Percentiles rank a stretch among this genome's conserved stretches.
These are phyloP conservation scores for Patiria miniata DNA, from an alignment of 35 echinoderm and acorn worm genomes.

Conservation along the genomic window DNA sequence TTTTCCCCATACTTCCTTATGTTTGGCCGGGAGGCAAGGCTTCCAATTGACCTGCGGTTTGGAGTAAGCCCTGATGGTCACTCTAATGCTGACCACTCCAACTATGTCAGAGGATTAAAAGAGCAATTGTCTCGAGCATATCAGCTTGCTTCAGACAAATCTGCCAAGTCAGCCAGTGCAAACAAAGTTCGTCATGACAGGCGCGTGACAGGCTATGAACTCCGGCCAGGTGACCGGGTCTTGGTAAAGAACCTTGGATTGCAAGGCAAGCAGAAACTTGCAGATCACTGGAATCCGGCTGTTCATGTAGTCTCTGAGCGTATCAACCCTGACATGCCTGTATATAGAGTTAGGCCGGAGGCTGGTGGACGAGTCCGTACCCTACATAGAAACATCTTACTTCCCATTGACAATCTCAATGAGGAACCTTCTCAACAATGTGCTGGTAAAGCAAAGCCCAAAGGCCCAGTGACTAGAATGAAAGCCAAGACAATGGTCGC, in stretches of 20 bases:
- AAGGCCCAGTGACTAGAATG: too few species aligned
- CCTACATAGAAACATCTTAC: too few species aligned
- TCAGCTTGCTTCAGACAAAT: neutral
- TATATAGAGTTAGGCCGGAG: slow-evolving; percentile 64
- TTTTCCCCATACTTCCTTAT: slow-evolving; percentile 63
- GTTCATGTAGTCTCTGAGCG: slow-evolving; percentile 16
- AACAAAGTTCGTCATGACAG: slow-evolving; percentile 50
- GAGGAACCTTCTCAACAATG: too few species aligned
- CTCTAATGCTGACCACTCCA: neutral
- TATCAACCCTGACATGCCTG: slow-evolving; percentile 40
- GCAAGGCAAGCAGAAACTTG: slow-evolving; percentile 64
- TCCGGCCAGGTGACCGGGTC: slow-evolving; percentile 62
- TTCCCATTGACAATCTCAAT: too few species aligned
- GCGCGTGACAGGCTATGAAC: slow-evolving; percentile 20
- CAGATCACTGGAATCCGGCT: slow-evolving; percentile 43
- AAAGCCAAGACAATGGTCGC: too few species aligned
- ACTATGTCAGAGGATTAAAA: neutral
- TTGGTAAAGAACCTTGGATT: slow-evolving; percentile 62
- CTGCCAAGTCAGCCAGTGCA: slow-evolving; percentile 17
- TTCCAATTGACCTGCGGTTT: too few species aligned
- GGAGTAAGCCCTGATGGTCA: slow-evolving; percentile 48
- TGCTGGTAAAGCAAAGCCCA: too few species aligned
- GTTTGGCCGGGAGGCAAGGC: slow-evolving; percentile 52
- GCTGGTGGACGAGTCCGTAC: slow-evolving; percentile 23
- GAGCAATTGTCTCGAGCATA: slow-evolving; percentile 6